Conservation (phyloP, 1,140 invertebrate genomes). For the Apis cerana region DNA sequence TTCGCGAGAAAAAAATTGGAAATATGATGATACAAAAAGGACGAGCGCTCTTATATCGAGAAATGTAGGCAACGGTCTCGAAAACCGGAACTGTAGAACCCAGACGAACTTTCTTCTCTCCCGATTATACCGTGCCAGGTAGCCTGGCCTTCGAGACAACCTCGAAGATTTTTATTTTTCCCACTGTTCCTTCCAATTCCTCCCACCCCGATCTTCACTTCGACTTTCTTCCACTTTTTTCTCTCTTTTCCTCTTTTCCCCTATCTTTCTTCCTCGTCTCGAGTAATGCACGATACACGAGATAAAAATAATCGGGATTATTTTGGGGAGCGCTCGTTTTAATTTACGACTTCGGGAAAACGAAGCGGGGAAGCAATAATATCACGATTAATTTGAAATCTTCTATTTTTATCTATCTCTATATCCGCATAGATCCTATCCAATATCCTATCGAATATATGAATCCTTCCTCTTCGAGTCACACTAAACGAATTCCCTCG, state of each 20-base stretch:
- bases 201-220: neutral
- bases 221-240: neutral
- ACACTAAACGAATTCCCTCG: no score
- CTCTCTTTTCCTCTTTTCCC: neutral
- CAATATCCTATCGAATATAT: no score
- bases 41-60: neutral
- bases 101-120: conserved; percentile 57
- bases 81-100: conserved; percentile 46
- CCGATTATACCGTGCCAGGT: conserved; percentile 25
- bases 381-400: no score
- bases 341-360: neutral
- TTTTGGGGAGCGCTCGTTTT: no score
- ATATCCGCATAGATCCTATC: no score
- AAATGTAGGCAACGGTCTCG: neutral
- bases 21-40: neutral
- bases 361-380: neutral
- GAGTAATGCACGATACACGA: no score
- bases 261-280: neutral
- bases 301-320: no score
- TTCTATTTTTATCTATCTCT: no score
- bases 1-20: neutral
- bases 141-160: conserved; percentile 25
- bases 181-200: neutral
- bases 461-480: no score
- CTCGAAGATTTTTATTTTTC: conserved; percentile 1